Conservation (phyloP, 2,113 vertebrate species). For the Atlantisia rogersi region DNA sequence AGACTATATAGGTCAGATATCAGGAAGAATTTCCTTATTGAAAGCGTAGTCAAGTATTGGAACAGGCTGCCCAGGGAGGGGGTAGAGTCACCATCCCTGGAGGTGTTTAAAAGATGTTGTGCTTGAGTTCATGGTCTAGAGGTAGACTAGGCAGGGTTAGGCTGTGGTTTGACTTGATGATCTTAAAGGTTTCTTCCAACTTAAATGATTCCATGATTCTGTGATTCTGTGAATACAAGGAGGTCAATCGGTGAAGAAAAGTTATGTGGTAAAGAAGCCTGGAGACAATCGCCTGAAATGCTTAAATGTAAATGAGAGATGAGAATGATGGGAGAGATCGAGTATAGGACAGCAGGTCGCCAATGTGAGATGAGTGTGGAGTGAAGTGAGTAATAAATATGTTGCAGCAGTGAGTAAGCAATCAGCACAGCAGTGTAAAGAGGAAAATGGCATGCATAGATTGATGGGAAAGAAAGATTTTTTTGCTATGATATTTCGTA, state of each 20-base stretch:
- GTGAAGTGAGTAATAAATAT: not conserved
- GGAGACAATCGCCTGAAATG: not conserved
- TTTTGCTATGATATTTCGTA: not conserved
- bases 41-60: too few species aligned
- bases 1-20: too few species aligned
- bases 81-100: too few species aligned
- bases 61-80: too few species aligned
- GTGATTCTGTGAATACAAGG: not conserved
- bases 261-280: not conserved
- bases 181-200: too few species aligned
- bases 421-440: not conserved
- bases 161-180: too few species aligned
- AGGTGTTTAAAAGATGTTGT: too few species aligned
- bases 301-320: not conserved
- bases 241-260: not conserved
- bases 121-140: too few species aligned
- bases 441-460: not conserved
- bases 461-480: not conserved
- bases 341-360: not conserved
- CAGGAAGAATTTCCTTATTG: too few species aligned
- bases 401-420: not conserved
- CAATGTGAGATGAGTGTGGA: not conserved
- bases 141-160: too few species aligned
- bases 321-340: not conserved
- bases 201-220: too few species aligned